Percentiles rank a stretch among this genome's conserved stretches.
Conservation (phyloP, 1,140 invertebrate species). For the Hyphantria cunea region DNA sequence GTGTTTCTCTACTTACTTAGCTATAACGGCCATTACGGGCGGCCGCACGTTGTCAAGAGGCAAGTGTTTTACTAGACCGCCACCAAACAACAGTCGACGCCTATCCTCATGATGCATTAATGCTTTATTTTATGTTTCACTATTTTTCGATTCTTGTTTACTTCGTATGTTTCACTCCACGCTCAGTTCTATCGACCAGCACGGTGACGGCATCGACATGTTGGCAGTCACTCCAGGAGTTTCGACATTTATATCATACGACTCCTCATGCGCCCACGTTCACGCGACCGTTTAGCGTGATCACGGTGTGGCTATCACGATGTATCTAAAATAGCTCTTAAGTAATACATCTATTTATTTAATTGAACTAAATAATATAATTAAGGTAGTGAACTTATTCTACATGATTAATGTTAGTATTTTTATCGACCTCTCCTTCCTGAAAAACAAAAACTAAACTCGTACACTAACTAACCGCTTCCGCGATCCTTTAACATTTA, state of each 20-base stretch:
- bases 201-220: constrained; percentile 52
- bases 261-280: constrained; percentile 38
- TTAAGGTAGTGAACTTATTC: constrained; percentile 71
- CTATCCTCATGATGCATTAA: constrained; percentile 79
- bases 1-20: constrained; percentile 75
- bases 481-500: constrained; percentile 52
- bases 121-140: constrained; percentile 77
- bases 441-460: constrained; percentile 86
- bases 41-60: constrained; percentile 81
- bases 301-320: constrained; percentile 32
- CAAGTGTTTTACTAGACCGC: constrained; percentile 82
- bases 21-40: constrained; percentile 82
- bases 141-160: constrained; percentile 60
- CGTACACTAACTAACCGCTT: constrained; percentile 55
- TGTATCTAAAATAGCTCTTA: constrained; percentile 35
- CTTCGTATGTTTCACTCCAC: constrained; percentile 44
- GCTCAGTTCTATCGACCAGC: constrained; percentile 42
- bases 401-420: constrained; percentile 85
- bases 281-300: constrained; percentile 36
- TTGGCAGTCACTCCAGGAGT: constrained; percentile 40
- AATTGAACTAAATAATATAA: constrained; percentile 40
- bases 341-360: constrained; percentile 41
- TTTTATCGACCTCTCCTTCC: constrained; percentile 89
- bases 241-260: constrained; percentile 32
- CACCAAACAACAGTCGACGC: constrained; percentile 75